phyloP scores from a whole-genome alignment of 2,888 invertebrate genomes.

The Lithophane semibrunnea region DNA sequence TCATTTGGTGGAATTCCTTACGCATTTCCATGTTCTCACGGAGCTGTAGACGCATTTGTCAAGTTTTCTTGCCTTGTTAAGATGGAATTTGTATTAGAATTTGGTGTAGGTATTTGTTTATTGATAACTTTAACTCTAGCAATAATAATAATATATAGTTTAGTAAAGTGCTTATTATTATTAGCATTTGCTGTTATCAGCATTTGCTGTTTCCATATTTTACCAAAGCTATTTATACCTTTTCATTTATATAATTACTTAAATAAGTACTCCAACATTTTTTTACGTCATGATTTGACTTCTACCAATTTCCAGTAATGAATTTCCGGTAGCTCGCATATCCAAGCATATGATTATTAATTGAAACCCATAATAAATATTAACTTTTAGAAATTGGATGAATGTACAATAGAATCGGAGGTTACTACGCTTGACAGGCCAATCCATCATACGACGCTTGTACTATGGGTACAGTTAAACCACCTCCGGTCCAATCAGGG shows the following conservation, averaged over 20 bases:
- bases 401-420: conserved; percentile 74
- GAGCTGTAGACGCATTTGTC: conserved; percentile 44
- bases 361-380: conserved; percentile 79
- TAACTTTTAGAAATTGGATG: conserved; percentile 81
- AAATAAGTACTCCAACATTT: conserved; percentile 25
- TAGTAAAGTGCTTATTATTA: conserved; percentile 22
- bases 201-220: conserved; percentile 22
- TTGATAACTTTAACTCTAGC: conserved; percentile 8
- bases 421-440: conserved; percentile 74
- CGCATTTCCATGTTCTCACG: conserved; percentile 47
- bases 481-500: conserved; percentile 77
- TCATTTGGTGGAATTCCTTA: conserved; percentile 58
- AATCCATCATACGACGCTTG: conserved; percentile 80
- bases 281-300: conserved; percentile 48
- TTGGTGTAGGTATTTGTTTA: conserved; percentile 28
- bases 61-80: conserved; percentile 45
- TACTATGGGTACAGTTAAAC: conserved; percentile 80
- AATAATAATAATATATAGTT: conserved; percentile 33
- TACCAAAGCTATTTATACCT: conserved; percentile 17
- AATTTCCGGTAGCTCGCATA: conserved; percentile 72
- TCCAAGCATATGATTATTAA: conserved; percentile 79
- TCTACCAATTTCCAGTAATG: conserved; percentile 69
- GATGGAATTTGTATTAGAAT: conserved; percentile 45
- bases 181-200: too few species aligned
- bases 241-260: conserved; percentile 26